phyloP scores from a whole-genome alignment of 1,140 invertebrate species.

The Cyrtorhinus lividipennis region DNA sequence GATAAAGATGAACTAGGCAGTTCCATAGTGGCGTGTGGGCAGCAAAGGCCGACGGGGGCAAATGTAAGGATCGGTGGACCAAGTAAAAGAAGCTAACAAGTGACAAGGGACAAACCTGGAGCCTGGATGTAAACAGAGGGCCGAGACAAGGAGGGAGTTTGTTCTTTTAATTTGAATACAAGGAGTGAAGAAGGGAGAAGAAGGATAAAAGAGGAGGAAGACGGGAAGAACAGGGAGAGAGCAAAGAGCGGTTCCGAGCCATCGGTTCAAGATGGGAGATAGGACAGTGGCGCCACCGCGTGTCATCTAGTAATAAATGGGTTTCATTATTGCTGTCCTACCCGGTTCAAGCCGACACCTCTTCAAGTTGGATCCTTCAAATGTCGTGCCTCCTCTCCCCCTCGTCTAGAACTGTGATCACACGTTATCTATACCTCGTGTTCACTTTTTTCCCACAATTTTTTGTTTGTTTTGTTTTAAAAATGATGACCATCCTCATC shows the following conservation, averaged over 20 bases:
- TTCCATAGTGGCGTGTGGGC: too few species aligned
- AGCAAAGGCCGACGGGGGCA: too few species aligned
- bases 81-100: background rate
- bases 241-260: background rate
- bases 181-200: background rate
- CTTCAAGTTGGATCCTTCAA: background rate
- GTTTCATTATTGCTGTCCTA: constrained; percentile 8
- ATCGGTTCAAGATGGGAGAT: background rate
- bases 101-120: constrained; percentile 6
- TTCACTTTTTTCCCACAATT: background rate
- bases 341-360: constrained; percentile 9
- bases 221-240: background rate
- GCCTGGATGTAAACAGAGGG: constrained; percentile 2
- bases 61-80: too few species aligned
- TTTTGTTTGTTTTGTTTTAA: background rate
- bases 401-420: background rate
- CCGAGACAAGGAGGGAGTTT: background rate
- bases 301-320: constrained; percentile 8
- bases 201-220: background rate
- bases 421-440: background rate
- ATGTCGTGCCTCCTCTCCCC: background rate
- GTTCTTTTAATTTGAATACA: constrained; percentile 10
- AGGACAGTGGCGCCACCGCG: constrained; percentile 7
- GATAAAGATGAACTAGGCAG: too few species aligned
- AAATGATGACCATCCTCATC: background rate